phyloP scores from a whole-genome alignment of 2,797 vertebrate species.

The Diceros bicornis region DNA sequence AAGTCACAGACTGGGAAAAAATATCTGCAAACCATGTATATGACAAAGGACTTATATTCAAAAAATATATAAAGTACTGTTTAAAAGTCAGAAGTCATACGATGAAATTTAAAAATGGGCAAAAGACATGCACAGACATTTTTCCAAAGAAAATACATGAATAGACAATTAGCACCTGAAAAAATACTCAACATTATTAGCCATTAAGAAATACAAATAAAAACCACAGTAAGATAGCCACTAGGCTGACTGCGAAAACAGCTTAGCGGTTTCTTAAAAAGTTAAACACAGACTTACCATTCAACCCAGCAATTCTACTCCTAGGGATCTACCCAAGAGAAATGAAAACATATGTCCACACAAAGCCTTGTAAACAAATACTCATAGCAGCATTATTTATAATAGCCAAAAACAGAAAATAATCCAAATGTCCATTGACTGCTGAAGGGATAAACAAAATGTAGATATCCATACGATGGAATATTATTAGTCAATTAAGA shows the following conservation, averaged over 20 bases:
- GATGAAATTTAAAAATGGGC: not conserved
- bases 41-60: not conserved
- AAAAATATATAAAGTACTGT: not conserved
- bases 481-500: not conserved
- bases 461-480: not conserved
- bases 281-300: not conserved
- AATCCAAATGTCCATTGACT: not conserved
- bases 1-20: not conserved
- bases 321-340: not conserved
- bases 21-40: not conserved
- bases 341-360: not conserved
- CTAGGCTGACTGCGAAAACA: not conserved
- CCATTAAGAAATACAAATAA: not conserved
- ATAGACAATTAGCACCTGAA: not conserved
- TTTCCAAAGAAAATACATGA: not conserved
- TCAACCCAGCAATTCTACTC: not conserved
- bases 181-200: not conserved
- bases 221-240: not conserved
- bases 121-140: not conserved
- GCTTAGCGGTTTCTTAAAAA: not conserved
- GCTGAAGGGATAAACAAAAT: not conserved
- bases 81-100: not conserved
- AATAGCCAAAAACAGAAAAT: not conserved
- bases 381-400: not conserved
- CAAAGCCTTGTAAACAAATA: not conserved